Evolutionary conservation across 92 coral and sea anemone genomes (phyloP).

Genomic region (Montipora capitata): DNA sequence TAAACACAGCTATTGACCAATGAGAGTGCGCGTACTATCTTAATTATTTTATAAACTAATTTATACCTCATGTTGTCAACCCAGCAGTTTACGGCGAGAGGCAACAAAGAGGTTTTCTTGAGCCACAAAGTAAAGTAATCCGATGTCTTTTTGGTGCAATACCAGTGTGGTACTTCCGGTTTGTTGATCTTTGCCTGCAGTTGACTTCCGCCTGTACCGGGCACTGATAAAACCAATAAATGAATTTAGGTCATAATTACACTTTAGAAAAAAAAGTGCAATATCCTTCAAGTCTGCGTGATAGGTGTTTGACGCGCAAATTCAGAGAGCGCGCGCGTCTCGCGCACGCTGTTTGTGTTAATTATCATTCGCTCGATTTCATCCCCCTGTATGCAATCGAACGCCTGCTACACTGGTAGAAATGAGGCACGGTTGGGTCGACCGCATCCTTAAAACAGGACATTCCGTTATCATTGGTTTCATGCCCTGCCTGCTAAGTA

Average conservation of each 20-base stretch:
- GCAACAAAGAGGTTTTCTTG: conserved; percentile 76
- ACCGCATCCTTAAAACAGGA: background rate
- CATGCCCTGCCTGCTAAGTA: too few species aligned
- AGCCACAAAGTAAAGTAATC: conserved; percentile 84
- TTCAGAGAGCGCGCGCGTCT: too few species aligned
- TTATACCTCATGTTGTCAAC: conserved; percentile 87
- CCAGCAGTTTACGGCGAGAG: conserved; percentile 80
- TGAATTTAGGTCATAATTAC: background rate
- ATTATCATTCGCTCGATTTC: too few species aligned
- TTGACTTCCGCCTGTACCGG: conserved; percentile 92
- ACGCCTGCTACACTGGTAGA: too few species aligned
- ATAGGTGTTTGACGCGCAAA: too few species aligned
- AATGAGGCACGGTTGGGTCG: too few species aligned
- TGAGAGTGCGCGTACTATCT: too few species aligned
- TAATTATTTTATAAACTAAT: too few species aligned
- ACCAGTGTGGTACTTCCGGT: conserved; percentile 75
- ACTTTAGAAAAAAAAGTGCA: background rate
- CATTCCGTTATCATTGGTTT: background rate
- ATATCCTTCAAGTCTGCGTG: too few species aligned
- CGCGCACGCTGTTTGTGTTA: too few species aligned
- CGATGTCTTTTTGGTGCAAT: conserved; percentile 77
- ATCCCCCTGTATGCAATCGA: too few species aligned
- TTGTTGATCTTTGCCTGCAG: conserved; percentile 89
- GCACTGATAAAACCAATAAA: conserved; percentile 60
- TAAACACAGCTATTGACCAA: too few species aligned